Evolutionary conservation across 2,888 invertebrate genomes (phyloP), one percentile per base, ranked within the genome.

Genomic region (Diadegma fenestrale): DNA sequence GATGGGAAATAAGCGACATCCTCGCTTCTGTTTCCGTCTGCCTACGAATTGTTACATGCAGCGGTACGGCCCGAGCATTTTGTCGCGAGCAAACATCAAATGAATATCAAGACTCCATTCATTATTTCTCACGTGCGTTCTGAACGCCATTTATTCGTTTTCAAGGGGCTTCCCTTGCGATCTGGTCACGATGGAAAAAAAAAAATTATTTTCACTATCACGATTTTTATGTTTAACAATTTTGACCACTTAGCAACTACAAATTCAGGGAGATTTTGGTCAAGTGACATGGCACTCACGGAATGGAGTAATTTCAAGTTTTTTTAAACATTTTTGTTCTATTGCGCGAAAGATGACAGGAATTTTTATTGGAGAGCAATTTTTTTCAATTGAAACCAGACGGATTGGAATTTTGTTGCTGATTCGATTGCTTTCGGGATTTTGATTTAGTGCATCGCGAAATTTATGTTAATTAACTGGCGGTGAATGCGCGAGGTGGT

Each of bases 1-100:
- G 83, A 80, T 73, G 75, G 75, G 79, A 72, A 48, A 64, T n/a
- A n/a, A 64, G 22, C 72, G 41, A 63, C 69, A 69, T 77, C 30
- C 41, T 63, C 22, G 61, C 41, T 82, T 43, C 58, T 71, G 71
- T 64, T 71, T 72, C 77, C 26, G 54, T 64, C 45, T 54, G 37
- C 41, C 41, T 61, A 45, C 61, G 61, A 61, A 71, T 37, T 14
- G 30, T 48, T 63, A 48, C 69, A 41, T 64, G 51, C 26, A 69
- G 48, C 54, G 41, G 77, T 1, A 33, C 30, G 43, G 17, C 26
- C 22, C 26, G 26, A 22, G 61, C 12, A 14, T 26, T 14, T 68
- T 45, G 43, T 45, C 1, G 26, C 3, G 8, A 58, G 26, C 58
- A 26, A 26, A 58, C 26, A 26, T 26, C 26, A 26, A 26, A 6